Evolutionary conservation across 2,797 vertebrate genomes (phyloP).

Genomic region (Hipposideros larvatus): DNA sequence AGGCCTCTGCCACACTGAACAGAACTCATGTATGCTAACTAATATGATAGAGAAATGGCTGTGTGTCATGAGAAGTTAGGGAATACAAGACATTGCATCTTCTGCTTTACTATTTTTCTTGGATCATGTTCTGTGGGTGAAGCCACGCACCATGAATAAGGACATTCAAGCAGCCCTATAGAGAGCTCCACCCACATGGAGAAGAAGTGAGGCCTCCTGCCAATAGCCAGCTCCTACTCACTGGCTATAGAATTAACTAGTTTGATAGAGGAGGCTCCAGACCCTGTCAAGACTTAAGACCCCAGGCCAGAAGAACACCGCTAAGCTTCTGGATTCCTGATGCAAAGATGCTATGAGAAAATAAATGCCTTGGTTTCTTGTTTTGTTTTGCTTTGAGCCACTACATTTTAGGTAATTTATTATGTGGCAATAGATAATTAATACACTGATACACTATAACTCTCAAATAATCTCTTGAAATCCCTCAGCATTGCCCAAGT

Average conservation of each 20-base stretch:
- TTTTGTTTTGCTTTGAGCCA: not conserved
- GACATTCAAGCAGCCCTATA: not conserved
- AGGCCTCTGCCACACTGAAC: not conserved
- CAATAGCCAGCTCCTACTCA: not conserved
- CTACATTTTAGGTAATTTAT: not conserved
- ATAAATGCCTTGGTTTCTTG: not conserved
- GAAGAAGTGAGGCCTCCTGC: not conserved
- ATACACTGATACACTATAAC: not conserved
- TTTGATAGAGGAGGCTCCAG: not conserved
- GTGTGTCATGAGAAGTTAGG: not conserved
- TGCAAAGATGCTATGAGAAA: not conserved
- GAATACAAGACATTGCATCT: not conserved
- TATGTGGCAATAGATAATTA: not conserved
- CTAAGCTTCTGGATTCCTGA: not conserved
- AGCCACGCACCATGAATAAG: not conserved
- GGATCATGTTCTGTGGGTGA: not conserved
- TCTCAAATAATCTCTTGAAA: conserved; percentile 39
- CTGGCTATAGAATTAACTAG: not conserved
- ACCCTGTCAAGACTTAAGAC: not conserved
- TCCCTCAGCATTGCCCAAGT: not conserved
- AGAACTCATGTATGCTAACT: not conserved
- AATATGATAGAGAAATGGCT: not conserved
- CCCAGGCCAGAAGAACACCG: not conserved
- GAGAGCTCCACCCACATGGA: not conserved
- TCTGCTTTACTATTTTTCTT: not conserved